Conservation (phyloP, 2,888 invertebrate genomes). For the Aphrophora alni region DNA sequence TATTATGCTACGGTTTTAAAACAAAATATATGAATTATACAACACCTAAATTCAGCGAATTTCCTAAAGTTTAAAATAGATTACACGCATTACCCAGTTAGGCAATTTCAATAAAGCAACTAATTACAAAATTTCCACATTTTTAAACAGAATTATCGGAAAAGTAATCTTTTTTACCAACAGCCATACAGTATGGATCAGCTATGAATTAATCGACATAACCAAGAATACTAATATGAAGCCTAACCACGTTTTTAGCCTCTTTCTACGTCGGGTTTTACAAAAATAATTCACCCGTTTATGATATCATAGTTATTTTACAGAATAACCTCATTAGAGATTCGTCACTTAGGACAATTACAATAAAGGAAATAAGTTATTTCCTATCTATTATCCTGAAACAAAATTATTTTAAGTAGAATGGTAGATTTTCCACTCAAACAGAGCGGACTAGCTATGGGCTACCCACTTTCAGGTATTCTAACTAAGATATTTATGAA, state of each 20-base stretch:
- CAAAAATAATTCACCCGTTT: background rate
- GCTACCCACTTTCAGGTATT: slow-evolving; percentile 20
- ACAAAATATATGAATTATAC: no score
- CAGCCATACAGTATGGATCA: no score
- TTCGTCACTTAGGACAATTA: background rate
- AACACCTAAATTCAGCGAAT: no score
- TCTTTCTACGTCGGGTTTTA: background rate
- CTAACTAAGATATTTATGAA: slow-evolving; percentile 14
- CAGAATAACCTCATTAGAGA: background rate
- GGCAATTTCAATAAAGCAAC: no score
- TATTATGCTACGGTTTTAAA: no score
- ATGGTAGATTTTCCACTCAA: background rate
- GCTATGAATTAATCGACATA: no score
- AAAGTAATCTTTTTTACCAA: no score
- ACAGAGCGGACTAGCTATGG: slow-evolving; percentile 17
- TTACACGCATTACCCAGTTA: no score
- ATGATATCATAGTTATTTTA: background rate
- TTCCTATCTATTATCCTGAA: background rate
- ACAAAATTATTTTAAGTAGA: slow-evolving; percentile 4
- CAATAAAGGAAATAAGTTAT: background rate
- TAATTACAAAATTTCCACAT: no score
- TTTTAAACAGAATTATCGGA: no score
- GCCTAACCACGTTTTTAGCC: background rate
- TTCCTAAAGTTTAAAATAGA: no score
- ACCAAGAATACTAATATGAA: no score